These are phyloP conservation scores for Caradrina kadenii DNA, from an alignment of 2,888 invertebrate species.

Conservation along the genomic window DNA sequence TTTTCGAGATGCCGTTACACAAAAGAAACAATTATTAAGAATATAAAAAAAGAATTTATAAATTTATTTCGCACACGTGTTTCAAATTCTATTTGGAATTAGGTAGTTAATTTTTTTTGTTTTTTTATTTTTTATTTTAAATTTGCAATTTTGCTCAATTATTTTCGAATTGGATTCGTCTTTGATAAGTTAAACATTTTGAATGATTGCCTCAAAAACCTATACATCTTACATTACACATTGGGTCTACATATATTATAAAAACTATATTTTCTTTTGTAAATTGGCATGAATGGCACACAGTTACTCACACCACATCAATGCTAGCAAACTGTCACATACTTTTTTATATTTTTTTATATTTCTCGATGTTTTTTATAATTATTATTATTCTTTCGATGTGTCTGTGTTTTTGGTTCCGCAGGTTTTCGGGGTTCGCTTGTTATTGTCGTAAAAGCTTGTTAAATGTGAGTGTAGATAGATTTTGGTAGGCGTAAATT, in stretches of 20 bases:
- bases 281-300: constrained; percentile 79
- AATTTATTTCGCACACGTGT: not conserved
- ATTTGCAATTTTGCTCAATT: not conserved
- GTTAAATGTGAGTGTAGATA: constrained; percentile 72
- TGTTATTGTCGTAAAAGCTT: constrained; percentile 69
- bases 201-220: constrained; percentile 42
- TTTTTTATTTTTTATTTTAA: not conserved
- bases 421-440: constrained; percentile 61
- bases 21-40: constrained; percentile 6
- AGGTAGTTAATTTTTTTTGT: not conserved
- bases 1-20: constrained; percentile 18
- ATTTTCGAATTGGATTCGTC: not conserved
- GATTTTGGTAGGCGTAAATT: constrained; percentile 65
- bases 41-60: not conserved
- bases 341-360: constrained; percentile 62
- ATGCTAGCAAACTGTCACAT: constrained; percentile 70
- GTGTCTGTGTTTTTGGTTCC: constrained; percentile 63
- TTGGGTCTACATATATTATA: constrained; percentile 81
- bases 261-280: constrained; percentile 54
- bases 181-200: not conserved
- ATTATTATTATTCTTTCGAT: constrained; percentile 59
- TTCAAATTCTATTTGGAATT: not conserved
- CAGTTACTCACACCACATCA: constrained; percentile 67
- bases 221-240: constrained; percentile 79
- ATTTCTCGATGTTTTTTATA: constrained; percentile 53